A percentile compares a stretch with the other conserved stretches of the same genome.
Evolutionary conservation across 1,140 invertebrate genomes (phyloP).

Genomic region (Hydropsyche tenuis): DNA sequence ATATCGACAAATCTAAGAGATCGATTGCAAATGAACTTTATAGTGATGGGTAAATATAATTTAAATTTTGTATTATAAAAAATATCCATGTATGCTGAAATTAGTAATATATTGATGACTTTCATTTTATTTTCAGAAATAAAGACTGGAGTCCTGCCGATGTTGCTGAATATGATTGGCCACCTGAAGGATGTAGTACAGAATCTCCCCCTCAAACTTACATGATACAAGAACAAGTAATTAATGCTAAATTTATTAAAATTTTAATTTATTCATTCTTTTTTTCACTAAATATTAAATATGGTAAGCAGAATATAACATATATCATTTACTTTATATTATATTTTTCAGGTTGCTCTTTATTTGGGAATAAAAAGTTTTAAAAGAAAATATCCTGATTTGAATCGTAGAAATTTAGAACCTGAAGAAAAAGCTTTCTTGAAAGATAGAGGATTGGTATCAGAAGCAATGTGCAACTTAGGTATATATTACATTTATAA

Average conservation of each 20-base stretch:
- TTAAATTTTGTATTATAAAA: conserved; percentile 31
- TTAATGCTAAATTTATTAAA: background rate
- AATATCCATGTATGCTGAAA: background rate
- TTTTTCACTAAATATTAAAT: background rate
- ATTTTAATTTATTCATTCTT: background rate
- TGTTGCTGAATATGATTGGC: conserved; percentile 95
- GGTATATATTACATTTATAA: conserved; percentile 64
- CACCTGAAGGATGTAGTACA: conserved; percentile 66
- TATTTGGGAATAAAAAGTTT: conserved; percentile 94
- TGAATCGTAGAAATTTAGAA: conserved; percentile 82
- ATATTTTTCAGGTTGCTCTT: conserved; percentile 77
- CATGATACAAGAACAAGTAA: conserved; percentile 80
- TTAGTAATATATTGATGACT: conserved; percentile 9
- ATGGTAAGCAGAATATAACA: background rate
- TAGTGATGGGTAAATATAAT: conserved; percentile 65
- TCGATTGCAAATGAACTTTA: conserved; percentile 77
- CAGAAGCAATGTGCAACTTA: conserved; percentile 91
- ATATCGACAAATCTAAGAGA: conserved; percentile 72
- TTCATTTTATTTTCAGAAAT: conserved; percentile 55
- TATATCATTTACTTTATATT: background rate
- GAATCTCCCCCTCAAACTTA: conserved; percentile 70
- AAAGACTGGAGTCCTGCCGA: conserved; percentile 82
- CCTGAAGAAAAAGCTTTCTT: conserved; percentile 91
- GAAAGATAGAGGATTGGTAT: conserved; percentile 82
- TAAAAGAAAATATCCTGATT: conserved; percentile 92